Conservation (phyloP, 2,113 vertebrate species). For the Bubo blakistoni region DNA sequence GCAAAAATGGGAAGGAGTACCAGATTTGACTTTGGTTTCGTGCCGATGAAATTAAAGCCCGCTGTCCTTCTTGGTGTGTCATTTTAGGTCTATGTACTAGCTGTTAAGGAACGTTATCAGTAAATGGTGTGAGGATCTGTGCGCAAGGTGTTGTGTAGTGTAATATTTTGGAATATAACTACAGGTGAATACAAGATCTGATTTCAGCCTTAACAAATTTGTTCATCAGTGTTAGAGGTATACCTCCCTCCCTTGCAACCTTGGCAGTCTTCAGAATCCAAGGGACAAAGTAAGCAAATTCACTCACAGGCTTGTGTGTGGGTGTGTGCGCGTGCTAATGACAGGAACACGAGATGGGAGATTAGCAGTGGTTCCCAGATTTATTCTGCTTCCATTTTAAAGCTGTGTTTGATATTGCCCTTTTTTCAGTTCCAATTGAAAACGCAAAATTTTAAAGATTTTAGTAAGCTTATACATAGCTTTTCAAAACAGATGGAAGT, state of each 20-base stretch:
- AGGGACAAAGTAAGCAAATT: neutral
- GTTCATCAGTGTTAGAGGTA: neutral
- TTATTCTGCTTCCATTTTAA: neutral
- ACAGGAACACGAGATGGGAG: neutral
- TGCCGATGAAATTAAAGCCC: neutral
- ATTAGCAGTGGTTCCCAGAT: neutral
- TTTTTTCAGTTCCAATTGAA: neutral
- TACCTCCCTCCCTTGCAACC: neutral
- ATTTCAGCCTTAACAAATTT: neutral
- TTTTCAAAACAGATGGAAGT: constrained; percentile 45
- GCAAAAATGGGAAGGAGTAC: neutral
- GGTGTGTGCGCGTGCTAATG: neutral
- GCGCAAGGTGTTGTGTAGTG: rapidly evolving
- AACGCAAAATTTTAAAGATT: neutral
- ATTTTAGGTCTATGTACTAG: neutral
- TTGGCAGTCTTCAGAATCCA: neutral
- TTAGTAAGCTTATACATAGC: neutral
- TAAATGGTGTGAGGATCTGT: neutral
- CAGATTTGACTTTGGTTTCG: neutral
- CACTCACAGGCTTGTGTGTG: rapidly evolving
- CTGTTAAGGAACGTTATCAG: neutral
- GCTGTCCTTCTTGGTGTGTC: neutral
- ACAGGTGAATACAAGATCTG: neutral
- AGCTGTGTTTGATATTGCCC: neutral
- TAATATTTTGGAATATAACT: neutral